Base-by-base conservation (phyloP, 2,888 invertebrate genomes). In the Ectemnius lituratus region DNA sequence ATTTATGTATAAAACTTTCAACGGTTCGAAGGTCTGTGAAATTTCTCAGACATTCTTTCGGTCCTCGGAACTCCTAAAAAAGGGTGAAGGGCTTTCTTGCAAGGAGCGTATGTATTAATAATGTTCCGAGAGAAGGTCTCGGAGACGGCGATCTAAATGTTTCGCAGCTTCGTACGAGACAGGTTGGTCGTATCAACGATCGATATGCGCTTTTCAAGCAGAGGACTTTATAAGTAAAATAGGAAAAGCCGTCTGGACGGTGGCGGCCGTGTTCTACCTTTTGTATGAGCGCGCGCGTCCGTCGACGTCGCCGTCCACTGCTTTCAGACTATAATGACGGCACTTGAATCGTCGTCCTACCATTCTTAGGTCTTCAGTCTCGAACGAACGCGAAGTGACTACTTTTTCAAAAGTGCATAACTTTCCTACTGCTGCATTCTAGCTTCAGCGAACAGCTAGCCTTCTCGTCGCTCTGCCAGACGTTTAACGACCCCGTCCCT, bases 291-390 rank as follows among this genome's bases (percentile, higher is more conserved):
- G 37, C 37, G 37, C 37, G 37, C 37, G 5, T 6, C 52, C 52
- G 52, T 52, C 16, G 52, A 11, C 37, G 37, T 11, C 37, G 37
- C 37, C 37, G 37, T 37, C 37, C 37, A 37, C 37, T 37, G 37
- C 37, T 37, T 37, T 37, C 37, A 52, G 16, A 52, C 52, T 52
- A 52, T 52, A 52, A 52, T 52, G 52, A 52, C n/a, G 52, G 16
- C 52, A 16, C 52, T 52, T 52, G n/a, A 52, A 52, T 52, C 37
- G 52, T 52, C 52, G 52, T 52, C 16, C 52, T 52, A 52, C 52
- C 16, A 52, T 52, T 52, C 52, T 14, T 16, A 16, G 16, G 2
- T 52, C 52, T 14, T 52, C 52, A 16, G 37, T 11, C 37, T 37
- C 37, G 37, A 37, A 37, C 37, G 37, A 37, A 37, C 37, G 37